These are phyloP conservation scores for Patella vulgata DNA, from an alignment of 1,140 invertebrate genomes.

Conservation along the genomic window DNA sequence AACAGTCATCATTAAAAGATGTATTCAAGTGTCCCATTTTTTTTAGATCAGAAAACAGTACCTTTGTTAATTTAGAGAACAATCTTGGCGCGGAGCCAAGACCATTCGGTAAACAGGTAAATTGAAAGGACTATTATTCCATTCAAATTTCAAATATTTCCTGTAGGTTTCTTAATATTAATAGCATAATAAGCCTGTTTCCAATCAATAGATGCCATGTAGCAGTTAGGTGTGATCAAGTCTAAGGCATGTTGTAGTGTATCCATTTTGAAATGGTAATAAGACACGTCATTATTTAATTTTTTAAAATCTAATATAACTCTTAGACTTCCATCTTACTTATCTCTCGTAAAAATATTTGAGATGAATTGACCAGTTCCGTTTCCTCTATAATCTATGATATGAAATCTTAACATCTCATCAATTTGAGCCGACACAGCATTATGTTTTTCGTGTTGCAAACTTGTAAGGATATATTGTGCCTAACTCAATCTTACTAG, in stretches of 20 bases:
- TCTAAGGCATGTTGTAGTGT: slow-evolving; percentile 25
- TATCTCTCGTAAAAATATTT: slow-evolving; percentile 34
- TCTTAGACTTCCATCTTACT: slow-evolving; percentile 32
- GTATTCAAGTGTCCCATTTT: slow-evolving; percentile 3
- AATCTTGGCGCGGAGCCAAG: slow-evolving; percentile 8
- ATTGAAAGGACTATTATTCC: slow-evolving; percentile 25
- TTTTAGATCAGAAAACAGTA: slow-evolving; percentile 14
- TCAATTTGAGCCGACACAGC: too few relatives aligned
- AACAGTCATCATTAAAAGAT: slow-evolving; percentile 17
- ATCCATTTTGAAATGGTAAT: slow-evolving; percentile 49
- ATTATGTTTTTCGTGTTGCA: too few relatives aligned
- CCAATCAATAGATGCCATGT: slow-evolving; percentile 34
- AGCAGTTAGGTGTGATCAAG: slow-evolving; percentile 31
- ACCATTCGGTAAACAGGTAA: slow-evolving; percentile 34
- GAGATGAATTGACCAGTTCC: slow-evolving; percentile 28
- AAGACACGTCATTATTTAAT: slow-evolving; percentile 30
- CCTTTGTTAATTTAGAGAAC: slow-evolving; percentile 29
- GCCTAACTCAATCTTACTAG: too few relatives aligned
- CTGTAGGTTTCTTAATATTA: slow-evolving; percentile 13
- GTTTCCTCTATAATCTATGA: too few relatives aligned
- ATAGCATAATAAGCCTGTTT: slow-evolving; percentile 37
- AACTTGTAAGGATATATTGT: too few relatives aligned
- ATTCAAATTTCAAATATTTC: slow-evolving; percentile 30
- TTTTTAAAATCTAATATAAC: slow-evolving; percentile 39
- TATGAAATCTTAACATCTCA: too few relatives aligned